phyloP scores from a whole-genome alignment of 2,797 vertebrate species.

The Malacoctenus gilli region DNA sequence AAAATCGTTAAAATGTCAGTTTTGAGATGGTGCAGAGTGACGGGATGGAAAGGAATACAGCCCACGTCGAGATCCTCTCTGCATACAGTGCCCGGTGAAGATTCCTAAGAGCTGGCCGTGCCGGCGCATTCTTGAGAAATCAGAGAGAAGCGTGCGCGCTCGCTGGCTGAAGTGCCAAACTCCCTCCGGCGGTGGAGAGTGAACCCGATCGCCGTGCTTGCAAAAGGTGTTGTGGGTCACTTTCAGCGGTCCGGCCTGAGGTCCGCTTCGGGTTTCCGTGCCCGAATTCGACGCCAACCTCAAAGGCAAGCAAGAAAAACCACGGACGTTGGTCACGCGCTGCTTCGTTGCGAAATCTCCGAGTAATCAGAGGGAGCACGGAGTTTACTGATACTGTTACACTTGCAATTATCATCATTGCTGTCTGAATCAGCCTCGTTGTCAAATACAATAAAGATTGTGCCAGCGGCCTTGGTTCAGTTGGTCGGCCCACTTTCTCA shows the following conservation, averaged over 20 bases:
- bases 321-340: slow-evolving; percentile 19
- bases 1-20: slow-evolving; percentile 88
- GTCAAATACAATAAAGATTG: too few species aligned
- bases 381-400: slow-evolving; percentile 31
- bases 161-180: slow-evolving; percentile 57
- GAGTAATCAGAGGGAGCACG: slow-evolving; percentile 43
- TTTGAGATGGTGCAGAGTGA: slow-evolving; percentile 83
- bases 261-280: too few species aligned
- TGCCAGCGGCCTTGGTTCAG: too few species aligned
- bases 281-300: too few species aligned
- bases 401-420: slow-evolving; percentile 9
- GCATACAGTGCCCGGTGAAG: slow-evolving; percentile 20
- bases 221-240: too few species aligned
- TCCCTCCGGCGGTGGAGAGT: slow-evolving; percentile 67
- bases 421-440: too few species aligned
- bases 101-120: too few species aligned
- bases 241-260: too few species aligned
- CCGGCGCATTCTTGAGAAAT: too few species aligned
- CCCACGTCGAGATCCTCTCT: slow-evolving; percentile 64
- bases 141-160: slow-evolving; percentile 36
- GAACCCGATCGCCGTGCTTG: slow-evolving; percentile 70
- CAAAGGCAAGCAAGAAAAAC: slow-evolving; percentile 25
- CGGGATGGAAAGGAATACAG: slow-evolving; percentile 77
- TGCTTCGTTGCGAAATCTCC: slow-evolving; percentile 19
- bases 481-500: too few species aligned